Conservation (phyloP, 2,888 invertebrate genomes). For the Frankliniella intonsa region DNA sequence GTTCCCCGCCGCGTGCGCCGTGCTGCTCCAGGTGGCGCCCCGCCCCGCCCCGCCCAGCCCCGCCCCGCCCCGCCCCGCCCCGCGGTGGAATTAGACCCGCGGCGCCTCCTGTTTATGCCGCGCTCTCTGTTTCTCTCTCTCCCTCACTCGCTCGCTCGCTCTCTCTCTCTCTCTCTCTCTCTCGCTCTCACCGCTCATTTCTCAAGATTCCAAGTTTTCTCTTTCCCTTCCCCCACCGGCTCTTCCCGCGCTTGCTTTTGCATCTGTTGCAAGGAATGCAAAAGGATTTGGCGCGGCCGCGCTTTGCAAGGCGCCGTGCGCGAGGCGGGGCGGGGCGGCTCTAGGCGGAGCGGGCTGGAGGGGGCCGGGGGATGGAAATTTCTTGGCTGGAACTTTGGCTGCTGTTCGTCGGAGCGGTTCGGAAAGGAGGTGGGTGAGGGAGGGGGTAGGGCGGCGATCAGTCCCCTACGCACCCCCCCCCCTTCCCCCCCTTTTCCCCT, state of each 20-base stretch:
- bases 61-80: not conserved
- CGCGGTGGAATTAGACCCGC: not conserved
- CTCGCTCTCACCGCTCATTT: not conserved
- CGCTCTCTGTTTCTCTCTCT: not conserved
- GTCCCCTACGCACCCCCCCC: too few relatives aligned
- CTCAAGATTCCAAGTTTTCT: not conserved
- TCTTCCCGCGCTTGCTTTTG: not conserved
- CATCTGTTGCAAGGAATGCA: not conserved
- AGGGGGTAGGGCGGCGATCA: too few relatives aligned
- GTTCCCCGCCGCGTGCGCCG: not conserved
- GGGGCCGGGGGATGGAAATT: not conserved
- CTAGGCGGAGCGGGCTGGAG: not conserved
- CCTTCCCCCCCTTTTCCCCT: too few relatives aligned
- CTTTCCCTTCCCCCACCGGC: not conserved
- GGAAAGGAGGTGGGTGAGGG: not conserved
- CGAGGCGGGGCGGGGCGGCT: not conserved
- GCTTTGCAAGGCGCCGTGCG: not conserved
- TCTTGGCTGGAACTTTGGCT: too few relatives aligned
- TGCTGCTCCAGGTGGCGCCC: not conserved
- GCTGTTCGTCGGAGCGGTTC: not conserved
- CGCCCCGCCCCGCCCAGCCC: not conserved
- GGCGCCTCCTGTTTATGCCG: not conserved
- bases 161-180: not conserved
- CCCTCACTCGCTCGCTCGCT: too few relatives aligned
- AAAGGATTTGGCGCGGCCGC: not conserved